Evolutionary conservation across 2,113 vertebrate genomes (phyloP), one percentile per base, ranked within the genome.

Genomic region (Salvelinus sp.): DNA sequence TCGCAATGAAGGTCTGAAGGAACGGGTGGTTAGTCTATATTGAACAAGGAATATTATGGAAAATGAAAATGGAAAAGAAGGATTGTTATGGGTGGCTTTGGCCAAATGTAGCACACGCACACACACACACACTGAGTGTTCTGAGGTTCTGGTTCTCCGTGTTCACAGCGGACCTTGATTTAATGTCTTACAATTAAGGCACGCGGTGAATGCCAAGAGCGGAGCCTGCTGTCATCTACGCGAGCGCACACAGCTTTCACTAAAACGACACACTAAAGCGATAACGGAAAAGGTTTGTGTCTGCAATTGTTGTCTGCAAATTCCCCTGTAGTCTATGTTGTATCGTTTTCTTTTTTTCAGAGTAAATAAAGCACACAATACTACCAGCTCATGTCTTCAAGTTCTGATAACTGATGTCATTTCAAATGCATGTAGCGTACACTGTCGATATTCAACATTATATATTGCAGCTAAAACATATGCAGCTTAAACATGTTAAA

Each of bases 161-260:
- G 97, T 99, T 99, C 97, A 99, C 97, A 98, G 98, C 97, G 98
- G 97, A 99, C 98, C 97, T 99, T 99, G 98, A 98, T 99, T 99
- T 99, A 99, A 99, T 99, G 96, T 99, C 96, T 97, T 98, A 97
- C 95, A 97, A 97, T 96, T 97, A 96, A 96, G 96, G 96, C 95
- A 97, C 96, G 96, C 96, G 95, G 96, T 97, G 95, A 97, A 97
- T 97, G 96, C 96, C 96, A 97, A 96, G 95, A 96, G 95, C 82
- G 93, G 95, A 95, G 94, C 94, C 95, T 95, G 85, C 87, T 86
- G 73, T 86, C 96, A 84, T 86, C 96, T 79, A 16, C 80, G 86
- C 81, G 85, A 81, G 85, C 77, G 68, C 74, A 23, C 16, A 48
- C 76, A 33, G 33, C 60, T 63, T 63, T 63, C 60, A 54, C 16